A percentile compares a stretch with the other conserved stretches of the same genome.
phyloP scores from a whole-genome alignment of 2,888 invertebrate species.

The Oxystoma pomonae region DNA sequence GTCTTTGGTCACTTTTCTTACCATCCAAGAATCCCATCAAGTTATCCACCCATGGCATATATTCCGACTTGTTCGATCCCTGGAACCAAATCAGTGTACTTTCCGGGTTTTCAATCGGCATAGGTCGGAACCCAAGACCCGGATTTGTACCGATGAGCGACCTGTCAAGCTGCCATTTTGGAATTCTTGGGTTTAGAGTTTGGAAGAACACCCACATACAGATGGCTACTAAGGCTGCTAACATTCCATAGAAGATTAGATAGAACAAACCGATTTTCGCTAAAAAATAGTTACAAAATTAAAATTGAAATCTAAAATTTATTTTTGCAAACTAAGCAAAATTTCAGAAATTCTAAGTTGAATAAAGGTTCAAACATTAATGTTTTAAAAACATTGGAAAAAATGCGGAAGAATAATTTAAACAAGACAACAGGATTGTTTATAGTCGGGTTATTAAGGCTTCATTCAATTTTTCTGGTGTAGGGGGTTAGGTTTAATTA shows the following conservation, averaged over 20 bases:
- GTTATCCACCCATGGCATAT: conserved; percentile 73
- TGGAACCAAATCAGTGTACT: conserved; percentile 96
- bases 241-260: conserved; percentile 84
- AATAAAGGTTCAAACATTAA: too few relatives aligned
- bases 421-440: too few relatives aligned
- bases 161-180: conserved; percentile 80
- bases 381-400: too few relatives aligned
- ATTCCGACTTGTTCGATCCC: conserved; percentile 72
- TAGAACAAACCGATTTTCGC: conserved; percentile 96
- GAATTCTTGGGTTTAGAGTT: conserved; percentile 83
- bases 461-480: too few relatives aligned
- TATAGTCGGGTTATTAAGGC: too few relatives aligned
- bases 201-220: conserved; percentile 94
- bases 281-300: conserved; percentile 46
- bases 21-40: conserved; percentile 73
- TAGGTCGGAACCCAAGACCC: conserved; percentile 92
- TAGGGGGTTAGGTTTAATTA: too few relatives aligned
- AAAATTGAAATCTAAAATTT: background rate
- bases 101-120: conserved; percentile 81
- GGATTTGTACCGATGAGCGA: conserved; percentile 95
- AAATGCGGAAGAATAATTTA: too few relatives aligned
- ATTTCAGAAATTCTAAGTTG: background rate
- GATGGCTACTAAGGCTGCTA: conserved; percentile 89
- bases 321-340: background rate
- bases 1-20: too few relatives aligned